A percentile compares a stretch with the other conserved stretches of the same genome.
phyloP scores from a whole-genome alignment of 2,797 vertebrate species.

The Tachyglossus aculeatus region DNA sequence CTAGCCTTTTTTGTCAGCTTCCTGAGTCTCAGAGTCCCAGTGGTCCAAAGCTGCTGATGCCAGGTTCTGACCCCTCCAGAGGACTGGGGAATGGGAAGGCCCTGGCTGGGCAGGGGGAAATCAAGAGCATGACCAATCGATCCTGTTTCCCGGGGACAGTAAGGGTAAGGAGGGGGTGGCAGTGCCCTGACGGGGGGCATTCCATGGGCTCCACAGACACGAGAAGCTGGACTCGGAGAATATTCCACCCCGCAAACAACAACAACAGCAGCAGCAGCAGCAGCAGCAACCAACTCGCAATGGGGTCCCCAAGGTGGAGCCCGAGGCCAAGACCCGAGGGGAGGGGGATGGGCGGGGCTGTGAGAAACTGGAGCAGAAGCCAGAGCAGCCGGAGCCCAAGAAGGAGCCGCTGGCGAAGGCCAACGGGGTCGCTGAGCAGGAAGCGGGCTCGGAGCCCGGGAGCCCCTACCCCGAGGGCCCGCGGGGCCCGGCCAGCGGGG shows the following conservation, averaged over 20 bases:
- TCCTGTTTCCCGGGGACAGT: rapidly evolving
- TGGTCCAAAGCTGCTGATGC: no score
- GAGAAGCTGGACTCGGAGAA: conserved; percentile 80
- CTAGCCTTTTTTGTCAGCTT: no score
- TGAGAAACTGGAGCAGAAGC: conserved; percentile 67
- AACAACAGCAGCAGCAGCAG: conserved; percentile 66
- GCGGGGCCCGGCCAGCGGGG: conserved; percentile 39
- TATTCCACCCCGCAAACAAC: conserved; percentile 68
- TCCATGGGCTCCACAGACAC: conserved; percentile 49
- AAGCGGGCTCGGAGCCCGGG: conserved; percentile 63
- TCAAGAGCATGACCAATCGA: neutral
- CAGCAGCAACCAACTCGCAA: conserved; percentile 64
- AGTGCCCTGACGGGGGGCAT: neutral
- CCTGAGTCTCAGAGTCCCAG: no score
- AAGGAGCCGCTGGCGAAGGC: conserved; percentile 73
- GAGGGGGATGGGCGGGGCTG: conserved; percentile 75
- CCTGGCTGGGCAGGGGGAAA: neutral
- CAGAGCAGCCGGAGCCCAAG: conserved; percentile 64
- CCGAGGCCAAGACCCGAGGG: conserved; percentile 73
- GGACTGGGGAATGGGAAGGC: neutral
- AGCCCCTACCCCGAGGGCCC: conserved; percentile 72
- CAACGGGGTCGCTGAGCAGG: conserved; percentile 75
- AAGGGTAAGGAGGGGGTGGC: neutral
- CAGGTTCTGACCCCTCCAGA: no score
- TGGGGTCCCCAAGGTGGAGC: conserved; percentile 62